A percentile compares a stretch with the other conserved stretches of the same genome.
phyloP scores from a whole-genome alignment of 2,888 invertebrate species.

The Micoletzkya japonica region DNA sequence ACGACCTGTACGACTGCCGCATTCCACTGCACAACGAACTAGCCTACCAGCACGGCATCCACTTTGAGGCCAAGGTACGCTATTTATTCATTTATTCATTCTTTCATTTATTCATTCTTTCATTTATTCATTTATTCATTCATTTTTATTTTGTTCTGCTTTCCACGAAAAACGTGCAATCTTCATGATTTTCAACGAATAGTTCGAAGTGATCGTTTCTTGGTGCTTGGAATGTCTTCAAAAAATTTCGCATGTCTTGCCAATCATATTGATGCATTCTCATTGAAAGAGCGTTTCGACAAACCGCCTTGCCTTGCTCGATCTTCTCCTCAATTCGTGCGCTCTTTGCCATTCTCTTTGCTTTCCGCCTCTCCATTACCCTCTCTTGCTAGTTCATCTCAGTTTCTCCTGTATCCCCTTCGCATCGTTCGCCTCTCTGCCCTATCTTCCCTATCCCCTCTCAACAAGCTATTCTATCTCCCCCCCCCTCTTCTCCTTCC shows the following conservation, averaged over 20 bases:
- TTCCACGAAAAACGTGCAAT: background rate
- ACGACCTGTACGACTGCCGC: slow-evolving; percentile 87
- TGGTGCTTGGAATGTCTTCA: background rate
- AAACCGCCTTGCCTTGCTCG: background rate
- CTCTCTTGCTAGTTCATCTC: no score
- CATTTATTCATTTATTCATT: background rate
- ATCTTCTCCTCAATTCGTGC: background rate
- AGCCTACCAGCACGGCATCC: slow-evolving; percentile 93
- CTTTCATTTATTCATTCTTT: background rate
- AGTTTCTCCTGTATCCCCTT: no score
- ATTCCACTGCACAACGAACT: slow-evolving; percentile 96
- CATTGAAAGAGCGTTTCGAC: no score
- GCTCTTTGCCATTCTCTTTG: background rate
- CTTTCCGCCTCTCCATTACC: background rate
- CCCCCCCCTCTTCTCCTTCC: background rate
- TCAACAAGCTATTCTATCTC: slow-evolving; percentile 12
- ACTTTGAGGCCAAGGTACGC: slow-evolving; percentile 94
- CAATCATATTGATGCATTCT: background rate
- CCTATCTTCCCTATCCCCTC: no score
- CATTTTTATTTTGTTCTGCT: background rate
- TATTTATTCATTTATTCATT: slow-evolving; percentile 2
- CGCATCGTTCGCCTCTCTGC: no score
- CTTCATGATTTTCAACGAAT: background rate
- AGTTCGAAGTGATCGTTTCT: background rate
- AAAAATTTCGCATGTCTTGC: background rate